Conservation (phyloP, 1,140 invertebrate species). For the Bombus sylvicola region DNA sequence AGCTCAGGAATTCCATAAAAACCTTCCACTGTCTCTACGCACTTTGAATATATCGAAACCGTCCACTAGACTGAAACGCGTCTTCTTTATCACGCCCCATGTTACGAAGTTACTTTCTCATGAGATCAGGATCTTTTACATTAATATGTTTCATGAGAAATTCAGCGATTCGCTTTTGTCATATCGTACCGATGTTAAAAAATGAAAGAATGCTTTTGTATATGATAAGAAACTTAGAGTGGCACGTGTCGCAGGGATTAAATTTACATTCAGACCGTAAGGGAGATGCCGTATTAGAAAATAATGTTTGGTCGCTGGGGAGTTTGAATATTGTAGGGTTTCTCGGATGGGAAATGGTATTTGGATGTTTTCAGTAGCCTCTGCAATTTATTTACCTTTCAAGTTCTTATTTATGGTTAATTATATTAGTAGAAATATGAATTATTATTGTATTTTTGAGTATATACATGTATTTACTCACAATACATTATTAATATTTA, state of each 20-base stretch:
- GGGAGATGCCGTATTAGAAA: not conserved
- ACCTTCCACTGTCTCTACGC: constrained; percentile 29
- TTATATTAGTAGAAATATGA: not conserved
- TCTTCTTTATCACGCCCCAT: not conserved
- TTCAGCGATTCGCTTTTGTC: not conserved
- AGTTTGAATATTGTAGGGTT: not conserved
- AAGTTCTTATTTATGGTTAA: not conserved
- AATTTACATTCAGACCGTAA: not conserved
- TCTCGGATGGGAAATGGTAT: not conserved
- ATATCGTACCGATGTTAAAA: not conserved
- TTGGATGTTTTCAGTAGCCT: not conserved
- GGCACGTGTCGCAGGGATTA: not conserved
- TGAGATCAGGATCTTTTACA: not conserved
- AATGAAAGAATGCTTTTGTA: not conserved
- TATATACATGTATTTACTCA: too few relatives aligned
- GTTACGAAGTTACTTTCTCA: not conserved
- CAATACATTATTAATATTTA: too few relatives aligned
- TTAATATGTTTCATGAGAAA: not conserved
- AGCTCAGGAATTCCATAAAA: constrained; percentile 76
- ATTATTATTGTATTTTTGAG: too few relatives aligned
- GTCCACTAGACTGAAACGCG: constrained; percentile 5
- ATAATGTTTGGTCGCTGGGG: not conserved
- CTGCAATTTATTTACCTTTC: not conserved
- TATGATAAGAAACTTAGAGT: not conserved
- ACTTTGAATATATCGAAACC: constrained; percentile 33